Conservation (phyloP, 1,140 invertebrate genomes). For the Sycobia sp. region DNA sequence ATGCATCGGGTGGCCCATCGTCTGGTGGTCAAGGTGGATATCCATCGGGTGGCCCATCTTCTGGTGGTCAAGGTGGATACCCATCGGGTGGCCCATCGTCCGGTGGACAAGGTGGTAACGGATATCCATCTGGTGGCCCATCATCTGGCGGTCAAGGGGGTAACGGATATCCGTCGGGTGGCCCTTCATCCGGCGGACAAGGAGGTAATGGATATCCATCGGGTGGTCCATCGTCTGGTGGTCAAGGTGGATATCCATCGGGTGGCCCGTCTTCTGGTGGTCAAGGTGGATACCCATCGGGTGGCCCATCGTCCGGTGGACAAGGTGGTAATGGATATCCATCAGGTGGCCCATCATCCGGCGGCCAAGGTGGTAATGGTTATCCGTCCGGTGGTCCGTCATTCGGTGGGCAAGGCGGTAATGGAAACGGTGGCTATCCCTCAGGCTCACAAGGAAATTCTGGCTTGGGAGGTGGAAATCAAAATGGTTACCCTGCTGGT, state of each 20-base stretch:
- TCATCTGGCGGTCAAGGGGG: neutral
- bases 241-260: slow-evolving; percentile 35
- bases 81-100: slow-evolving; percentile 34
- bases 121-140: slow-evolving; percentile 12
- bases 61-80: slow-evolving; percentile 26
- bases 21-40: slow-evolving; percentile 34
- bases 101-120: slow-evolving; percentile 29
- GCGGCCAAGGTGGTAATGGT: neutral
- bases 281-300: slow-evolving; percentile 34
- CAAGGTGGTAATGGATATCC: slow-evolving; percentile 15
- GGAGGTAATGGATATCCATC: too few relatives aligned
- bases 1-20: slow-evolving; percentile 33
- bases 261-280: slow-evolving; percentile 28
- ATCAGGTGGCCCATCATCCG: slow-evolving; percentile 3
- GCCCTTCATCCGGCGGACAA: too few relatives aligned
- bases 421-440: slow-evolving; percentile 31
- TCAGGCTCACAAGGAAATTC: slow-evolving; percentile 24
- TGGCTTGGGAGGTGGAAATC: slow-evolving; percentile 16
- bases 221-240: neutral
- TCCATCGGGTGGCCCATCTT: slow-evolving; percentile 34
- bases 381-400: slow-evolving; percentile 9
- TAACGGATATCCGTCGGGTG: slow-evolving; percentile 12
- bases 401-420: too few relatives aligned
- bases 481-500: slow-evolving; percentile 35
- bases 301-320: slow-evolving; percentile 33